phyloP scores from a whole-genome alignment of 2,113 vertebrate genomes.

The Phycodurus eques region DNA sequence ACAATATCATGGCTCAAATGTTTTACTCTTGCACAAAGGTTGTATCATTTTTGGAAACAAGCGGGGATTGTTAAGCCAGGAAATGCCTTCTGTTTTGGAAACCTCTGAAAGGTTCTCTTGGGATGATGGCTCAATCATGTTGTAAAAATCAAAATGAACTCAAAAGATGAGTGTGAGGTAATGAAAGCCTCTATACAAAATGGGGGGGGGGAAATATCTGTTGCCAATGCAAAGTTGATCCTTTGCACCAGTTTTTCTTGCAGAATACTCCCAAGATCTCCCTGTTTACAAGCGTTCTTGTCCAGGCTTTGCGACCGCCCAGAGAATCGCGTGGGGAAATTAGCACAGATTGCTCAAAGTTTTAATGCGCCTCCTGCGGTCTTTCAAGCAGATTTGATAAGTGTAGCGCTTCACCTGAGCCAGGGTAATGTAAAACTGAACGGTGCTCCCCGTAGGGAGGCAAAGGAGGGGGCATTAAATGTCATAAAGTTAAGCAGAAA shows the following conservation, averaged over 20 bases:
- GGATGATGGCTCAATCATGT: slow-evolving; percentile 19
- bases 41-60: slow-evolving; percentile 5
- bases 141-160: background rate
- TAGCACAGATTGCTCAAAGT: slow-evolving; percentile 50
- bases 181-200: slow-evolving; percentile 27
- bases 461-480: slow-evolving; percentile 38
- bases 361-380: slow-evolving; percentile 44
- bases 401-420: slow-evolving; percentile 20
- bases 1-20: background rate
- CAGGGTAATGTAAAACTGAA: slow-evolving; percentile 36
- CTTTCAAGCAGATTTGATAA: slow-evolving; percentile 38
- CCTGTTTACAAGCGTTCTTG: slow-evolving; percentile 57
- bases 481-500: slow-evolving; percentile 36
- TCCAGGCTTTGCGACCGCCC: slow-evolving; percentile 31
- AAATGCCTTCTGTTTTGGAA: slow-evolving; percentile 41
- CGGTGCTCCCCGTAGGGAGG: slow-evolving; percentile 41
- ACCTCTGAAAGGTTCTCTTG: slow-evolving; percentile 19
- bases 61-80: slow-evolving; percentile 20
- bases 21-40: background rate
- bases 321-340: slow-evolving; percentile 54
- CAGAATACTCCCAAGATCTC: slow-evolving; percentile 20
- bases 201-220: slow-evolving; percentile 26
- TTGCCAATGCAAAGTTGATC: slow-evolving; percentile 30
- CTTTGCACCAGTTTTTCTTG: slow-evolving; percentile 26
- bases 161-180: slow-evolving; percentile 18